phyloP scores from a whole-genome alignment of 1,140 invertebrate genomes.

The Drosophila virilis region DNA sequence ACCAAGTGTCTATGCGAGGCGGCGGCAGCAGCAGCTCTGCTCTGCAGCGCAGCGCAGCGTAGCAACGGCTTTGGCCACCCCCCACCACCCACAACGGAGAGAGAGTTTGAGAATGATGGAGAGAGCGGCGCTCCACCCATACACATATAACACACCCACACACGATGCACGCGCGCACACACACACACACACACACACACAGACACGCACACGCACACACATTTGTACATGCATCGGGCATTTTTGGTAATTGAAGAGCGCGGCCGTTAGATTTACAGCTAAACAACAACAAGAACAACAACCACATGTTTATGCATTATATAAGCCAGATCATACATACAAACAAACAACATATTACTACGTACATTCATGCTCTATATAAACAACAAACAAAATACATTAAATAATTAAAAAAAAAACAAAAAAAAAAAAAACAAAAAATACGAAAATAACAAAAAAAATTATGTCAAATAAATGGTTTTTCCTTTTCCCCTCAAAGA shows the following conservation, averaged over 20 bases:
- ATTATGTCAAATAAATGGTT: constrained; percentile 83
- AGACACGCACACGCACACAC: constrained; percentile 2
- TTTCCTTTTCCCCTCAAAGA: constrained; percentile 81
- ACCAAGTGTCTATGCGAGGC: constrained; percentile 55
- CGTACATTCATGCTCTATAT: constrained; percentile 81
- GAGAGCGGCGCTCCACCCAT: constrained; percentile 37
- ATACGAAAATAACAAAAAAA: constrained; percentile 38
- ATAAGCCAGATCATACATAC: constrained; percentile 56
- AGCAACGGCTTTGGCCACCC: constrained; percentile 56
- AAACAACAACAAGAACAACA: constrained; percentile 48
- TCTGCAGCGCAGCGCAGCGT: constrained; percentile 42
- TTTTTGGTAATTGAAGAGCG: constrained; percentile 38
- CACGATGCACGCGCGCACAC: neutral
- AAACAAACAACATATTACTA: constrained; percentile 74
- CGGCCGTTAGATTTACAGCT: constrained; percentile 55
- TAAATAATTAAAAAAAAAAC: constrained; percentile 49
- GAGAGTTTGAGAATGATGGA: constrained; percentile 78
- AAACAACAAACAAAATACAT: constrained; percentile 61
- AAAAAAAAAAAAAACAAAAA: constrained; percentile 36
- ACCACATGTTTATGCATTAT: constrained; percentile 55
- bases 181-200: constrained; percentile 8
- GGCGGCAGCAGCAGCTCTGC: neutral
- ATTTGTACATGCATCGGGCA: constrained; percentile 51
- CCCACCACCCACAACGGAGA: constrained; percentile 57
- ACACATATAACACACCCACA: constrained; percentile 26